A percentile compares a stretch with the other conserved stretches of the same genome.
These are phyloP conservation scores for Bergia puertoricense DNA, from an alignment of 92 coral and sea anemone genomes.

Conservation along the genomic window DNA sequence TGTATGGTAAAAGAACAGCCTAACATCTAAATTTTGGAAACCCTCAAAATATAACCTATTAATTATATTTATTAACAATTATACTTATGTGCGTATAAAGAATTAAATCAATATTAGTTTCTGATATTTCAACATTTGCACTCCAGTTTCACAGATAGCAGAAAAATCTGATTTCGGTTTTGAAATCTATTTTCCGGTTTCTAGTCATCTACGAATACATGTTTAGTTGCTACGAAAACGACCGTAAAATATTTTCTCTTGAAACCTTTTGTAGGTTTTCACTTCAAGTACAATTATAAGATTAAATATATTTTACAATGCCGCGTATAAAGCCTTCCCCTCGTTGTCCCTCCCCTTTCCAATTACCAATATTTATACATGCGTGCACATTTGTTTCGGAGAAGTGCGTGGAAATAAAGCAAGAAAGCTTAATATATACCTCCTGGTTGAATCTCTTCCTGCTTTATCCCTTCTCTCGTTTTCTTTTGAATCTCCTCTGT, in stretches of 20 bases:
- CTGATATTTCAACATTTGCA: background rate
- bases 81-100: background rate
- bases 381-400: conserved; percentile 1
- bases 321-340: conserved; percentile 7
- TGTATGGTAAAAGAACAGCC: background rate
- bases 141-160: background rate
- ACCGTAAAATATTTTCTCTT: background rate
- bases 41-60: background rate
- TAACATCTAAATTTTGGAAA: background rate
- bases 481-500: conserved; percentile 84
- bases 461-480: conserved; percentile 78
- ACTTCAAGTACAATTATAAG: conserved; percentile 19
- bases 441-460: conserved; percentile 96
- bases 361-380: conserved; percentile 1
- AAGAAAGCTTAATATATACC: conserved; percentile 43
- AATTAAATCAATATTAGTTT: no score
- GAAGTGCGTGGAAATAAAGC: background rate
- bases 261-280: background rate
- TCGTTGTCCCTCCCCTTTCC: conserved; percentile 6
- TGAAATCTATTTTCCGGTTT: background rate
- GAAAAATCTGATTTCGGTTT: background rate
- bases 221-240: no score
- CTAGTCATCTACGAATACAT: background rate
- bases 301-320: conserved; percentile 32
- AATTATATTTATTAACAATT: no score